These are phyloP conservation scores for Willisornis vidua DNA, from an alignment of 2,113 vertebrate species.

Conservation along the genomic window DNA sequence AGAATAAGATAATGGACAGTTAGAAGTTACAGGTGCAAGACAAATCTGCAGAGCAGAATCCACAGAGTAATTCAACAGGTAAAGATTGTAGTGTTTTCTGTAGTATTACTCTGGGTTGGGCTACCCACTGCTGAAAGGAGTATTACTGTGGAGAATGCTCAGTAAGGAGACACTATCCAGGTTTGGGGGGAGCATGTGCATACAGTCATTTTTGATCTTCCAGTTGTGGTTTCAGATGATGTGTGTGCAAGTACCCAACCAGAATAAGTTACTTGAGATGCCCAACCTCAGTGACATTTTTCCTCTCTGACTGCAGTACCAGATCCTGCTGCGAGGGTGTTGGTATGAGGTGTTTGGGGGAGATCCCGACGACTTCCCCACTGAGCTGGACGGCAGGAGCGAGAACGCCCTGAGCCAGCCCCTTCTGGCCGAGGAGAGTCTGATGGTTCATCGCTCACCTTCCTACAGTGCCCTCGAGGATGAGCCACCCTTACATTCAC, in stretches of 20 bases:
- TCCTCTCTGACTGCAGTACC: slow-evolving; percentile 79
- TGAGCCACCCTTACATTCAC: slow-evolving; percentile 72
- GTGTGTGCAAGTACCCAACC: not conserved
- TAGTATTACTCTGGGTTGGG: not conserved
- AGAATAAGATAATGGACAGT: not conserved
- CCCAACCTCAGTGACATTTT: not conserved
- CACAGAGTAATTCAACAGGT: not conserved
- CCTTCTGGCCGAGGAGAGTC: slow-evolving; percentile 89
- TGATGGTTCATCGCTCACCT: slow-evolving; percentile 81
- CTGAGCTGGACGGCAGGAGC: slow-evolving; percentile 84
- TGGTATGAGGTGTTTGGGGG: slow-evolving; percentile 95
- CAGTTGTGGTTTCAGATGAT: not conserved
- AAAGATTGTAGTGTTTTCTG: not conserved
- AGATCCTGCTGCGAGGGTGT: slow-evolving; percentile 90
- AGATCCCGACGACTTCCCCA: slow-evolving; percentile 82
- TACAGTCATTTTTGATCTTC: not conserved
- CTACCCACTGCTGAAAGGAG: not conserved
- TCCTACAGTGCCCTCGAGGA: slow-evolving; percentile 85
- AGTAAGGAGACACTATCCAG: not conserved
- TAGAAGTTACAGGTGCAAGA: not conserved
- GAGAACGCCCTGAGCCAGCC: slow-evolving; percentile 83
- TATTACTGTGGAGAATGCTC: not conserved
- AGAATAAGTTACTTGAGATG: not conserved
- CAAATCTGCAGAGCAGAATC: not conserved
- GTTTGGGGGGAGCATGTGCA: not conserved